Base-by-base conservation (phyloP, 2,888 invertebrate species). In the Caenorhabditis wallacei region DNA sequence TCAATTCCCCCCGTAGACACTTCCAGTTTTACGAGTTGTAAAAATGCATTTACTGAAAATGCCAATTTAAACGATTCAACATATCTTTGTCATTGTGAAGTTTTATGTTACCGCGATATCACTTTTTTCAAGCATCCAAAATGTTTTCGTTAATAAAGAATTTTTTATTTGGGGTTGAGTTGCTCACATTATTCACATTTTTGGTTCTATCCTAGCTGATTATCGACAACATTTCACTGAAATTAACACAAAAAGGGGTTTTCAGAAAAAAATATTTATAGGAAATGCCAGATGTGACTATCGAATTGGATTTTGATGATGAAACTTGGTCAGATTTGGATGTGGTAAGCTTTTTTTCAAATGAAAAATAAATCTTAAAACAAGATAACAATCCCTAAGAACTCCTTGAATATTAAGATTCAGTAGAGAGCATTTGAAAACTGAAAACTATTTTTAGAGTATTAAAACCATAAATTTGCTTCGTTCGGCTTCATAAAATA, bases 291-390 rank as follows among this genome's bases (percentile, higher is more conserved):
- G 70, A 78, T 35, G 61, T 80, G n/a, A 68, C 80, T 18, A 80
- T 80, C 0, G 80, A 74, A 16, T 46, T 81, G 35, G 75, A 75
- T 70, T n/a, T 69, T 11, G 68, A 72, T 18, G 72, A 72, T 22
- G 72, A 80, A 2, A 24, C 16, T 20, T 48, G 53, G 40, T 40
- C 26, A 13, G 80, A 74, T 4, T 22, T 18, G n/a, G 72, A 80
- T 30, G 64, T 61, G 46, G 71, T 80, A 18, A 59, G 64, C 20
- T 13, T 70, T 24, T 63, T 22, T 26, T 18, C 35, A 16, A 5
- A 13, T 8, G 5, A 53, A 53, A 53, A 53, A 1, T 22, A 35
- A n/a, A n/a, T n/a, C n/a, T n/a, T n/a, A n/a, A n/a, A n/a, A n/a
- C n/a, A n/a, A n/a, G n/a, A n/a, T n/a, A n/a, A n/a, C n/a, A n/a